A percentile compares a stretch with the other conserved stretches of the same genome.
phyloP scores from a whole-genome alignment of 1,140 invertebrate genomes.

The Camponotus floridanus region DNA sequence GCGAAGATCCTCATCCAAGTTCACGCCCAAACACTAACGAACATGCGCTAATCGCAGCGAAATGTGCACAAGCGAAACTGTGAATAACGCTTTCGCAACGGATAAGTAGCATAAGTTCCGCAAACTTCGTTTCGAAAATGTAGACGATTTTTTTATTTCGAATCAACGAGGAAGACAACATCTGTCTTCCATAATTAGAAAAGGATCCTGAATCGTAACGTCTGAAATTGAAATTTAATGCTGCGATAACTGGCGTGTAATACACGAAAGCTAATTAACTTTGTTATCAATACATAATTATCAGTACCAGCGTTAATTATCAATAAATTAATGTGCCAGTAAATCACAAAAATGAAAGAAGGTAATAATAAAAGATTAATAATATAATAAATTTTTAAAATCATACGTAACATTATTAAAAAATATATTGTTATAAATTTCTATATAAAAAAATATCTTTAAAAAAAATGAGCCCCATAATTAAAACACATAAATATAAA shows the following conservation, averaged over 20 bases:
- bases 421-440: background rate
- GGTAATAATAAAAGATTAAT: background rate
- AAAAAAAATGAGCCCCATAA: background rate
- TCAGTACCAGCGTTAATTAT: background rate
- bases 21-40: slow-evolving; percentile 71
- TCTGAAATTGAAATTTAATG: slow-evolving; percentile 51
- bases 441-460: background rate
- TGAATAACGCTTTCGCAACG: slow-evolving; percentile 30
- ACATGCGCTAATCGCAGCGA: slow-evolving; percentile 62
- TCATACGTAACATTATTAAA: background rate
- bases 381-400: background rate
- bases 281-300: background rate
- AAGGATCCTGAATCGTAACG: background rate
- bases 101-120: slow-evolving; percentile 45
- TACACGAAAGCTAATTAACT: slow-evolving; percentile 36
- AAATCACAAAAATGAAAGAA: background rate
- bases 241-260: background rate
- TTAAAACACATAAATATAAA: slow-evolving; percentile 15
- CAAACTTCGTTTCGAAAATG: slow-evolving; percentile 17
- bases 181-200: slow-evolving; percentile 42
- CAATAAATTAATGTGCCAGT: background rate
- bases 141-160: slow-evolving; percentile 27
- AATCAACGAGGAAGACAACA: slow-evolving; percentile 25
- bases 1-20: slow-evolving; percentile 69
- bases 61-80: slow-evolving; percentile 48